Evolutionary conservation across 2,888 invertebrate genomes (phyloP), one percentile per base, ranked within the genome.

Genomic region (Agrotis puta): DNA sequence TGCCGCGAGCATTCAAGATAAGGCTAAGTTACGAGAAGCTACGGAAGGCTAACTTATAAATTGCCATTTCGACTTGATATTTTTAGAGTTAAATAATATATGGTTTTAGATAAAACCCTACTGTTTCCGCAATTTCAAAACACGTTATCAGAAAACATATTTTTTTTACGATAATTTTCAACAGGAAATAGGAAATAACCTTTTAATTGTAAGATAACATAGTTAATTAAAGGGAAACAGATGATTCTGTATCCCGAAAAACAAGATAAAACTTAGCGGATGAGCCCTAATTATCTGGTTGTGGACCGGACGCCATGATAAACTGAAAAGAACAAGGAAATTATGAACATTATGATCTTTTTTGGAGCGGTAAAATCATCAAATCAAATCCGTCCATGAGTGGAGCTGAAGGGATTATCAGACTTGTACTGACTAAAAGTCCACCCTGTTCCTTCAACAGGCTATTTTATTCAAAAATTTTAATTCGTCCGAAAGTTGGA

Each of bases 261-360:
- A 16, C 51, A 27, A 50, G 24, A 72, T 53, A 64, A 73, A 53
- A 4, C 73, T 58, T 58, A 59, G 13, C 16, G 54, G 50, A 71
- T 70, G 14, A 54, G 11, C 20, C 20, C 20, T 14, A 20, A 58
- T 58, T 51, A 48, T 27, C 57, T 57, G 24, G 45, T n/a, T 51
- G 33, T 2, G 20, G 22, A 39, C 43, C 11, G 20, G 45, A 45
- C 14, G 33, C 24, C 18, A 72, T 50, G 50, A 57, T 33, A 13
- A 50, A 57, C 70, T 54, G 24, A 51, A 39, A 27, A 45, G 3
- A 14, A 72, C 45, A 63, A 77, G 64, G 64, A 74, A 74, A 70
- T 67, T 58, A n/a, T n/a, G n/a, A n/a, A n/a, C n/a, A n/a, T n/a
- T n/a, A n/a, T n/a, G n/a, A n/a, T n/a, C n/a, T n/a, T n/a, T n/a